Conservation (phyloP, 2,797 vertebrate species). For the Alauda arvensis region DNA sequence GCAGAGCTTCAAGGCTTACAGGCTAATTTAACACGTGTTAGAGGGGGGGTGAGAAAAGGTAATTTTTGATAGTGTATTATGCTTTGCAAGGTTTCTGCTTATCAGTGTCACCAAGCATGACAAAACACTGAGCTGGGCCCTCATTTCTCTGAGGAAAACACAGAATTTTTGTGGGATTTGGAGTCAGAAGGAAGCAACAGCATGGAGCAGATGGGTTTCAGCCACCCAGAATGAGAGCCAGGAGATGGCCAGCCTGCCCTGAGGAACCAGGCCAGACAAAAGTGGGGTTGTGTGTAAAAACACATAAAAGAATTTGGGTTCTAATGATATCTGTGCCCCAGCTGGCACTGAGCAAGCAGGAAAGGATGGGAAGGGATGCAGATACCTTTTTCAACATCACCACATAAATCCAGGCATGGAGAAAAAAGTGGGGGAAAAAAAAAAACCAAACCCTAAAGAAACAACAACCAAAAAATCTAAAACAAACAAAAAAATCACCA, state of each 20-base stretch:
- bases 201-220: not conserved
- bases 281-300: not conserved
- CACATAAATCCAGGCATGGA: not conserved
- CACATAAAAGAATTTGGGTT: not conserved
- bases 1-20: slow-evolving; percentile 58
- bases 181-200: not conserved
- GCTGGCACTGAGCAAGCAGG: not conserved
- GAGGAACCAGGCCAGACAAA: not conserved
- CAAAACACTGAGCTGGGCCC: slow-evolving; percentile 39
- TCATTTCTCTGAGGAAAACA: slow-evolving; percentile 28
- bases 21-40: slow-evolving; percentile 67
- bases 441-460: too few species aligned
- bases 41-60: not conserved
- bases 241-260: not conserved
- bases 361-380: not conserved
- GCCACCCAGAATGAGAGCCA: not conserved
- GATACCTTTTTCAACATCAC: not conserved
- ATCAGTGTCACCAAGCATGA: slow-evolving; percentile 37
- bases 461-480: too few species aligned
- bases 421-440: too few species aligned
- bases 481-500: too few species aligned
- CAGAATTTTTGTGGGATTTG: not conserved
- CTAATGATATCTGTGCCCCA: not conserved
- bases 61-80: slow-evolving; percentile 43
- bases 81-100: not conserved